phyloP scores from a whole-genome alignment of 2,113 vertebrate species.

The Haplochromis burtoni region DNA sequence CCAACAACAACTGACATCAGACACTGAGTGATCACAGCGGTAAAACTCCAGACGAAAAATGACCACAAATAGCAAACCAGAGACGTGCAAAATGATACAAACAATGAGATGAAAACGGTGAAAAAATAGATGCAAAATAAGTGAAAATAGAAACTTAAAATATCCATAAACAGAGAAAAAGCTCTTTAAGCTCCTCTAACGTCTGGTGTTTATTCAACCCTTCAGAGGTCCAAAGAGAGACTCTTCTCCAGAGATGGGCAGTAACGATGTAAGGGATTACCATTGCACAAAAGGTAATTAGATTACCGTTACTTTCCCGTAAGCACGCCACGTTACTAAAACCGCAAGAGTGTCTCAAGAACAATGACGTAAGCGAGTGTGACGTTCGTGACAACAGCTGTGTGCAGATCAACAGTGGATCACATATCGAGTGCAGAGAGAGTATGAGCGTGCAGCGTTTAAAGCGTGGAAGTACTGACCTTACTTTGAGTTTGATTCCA shows the following conservation, averaged over 20 bases:
- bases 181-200: neutral
- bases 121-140: neutral
- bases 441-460: too few species aligned
- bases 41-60: accelerated
- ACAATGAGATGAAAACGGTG: accelerated
- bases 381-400: accelerated
- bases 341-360: accelerated
- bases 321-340: accelerated
- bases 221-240: neutral
- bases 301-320: too few species aligned
- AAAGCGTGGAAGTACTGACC: too few species aligned
- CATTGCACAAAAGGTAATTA: accelerated
- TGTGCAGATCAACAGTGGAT: too few species aligned
- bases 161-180: neutral
- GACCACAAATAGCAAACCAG: neutral
- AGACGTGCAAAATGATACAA: neutral
- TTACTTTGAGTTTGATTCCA: too few species aligned
- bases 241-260: too few species aligned
- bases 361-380: accelerated
- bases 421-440: accelerated
- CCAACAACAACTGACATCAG: accelerated
- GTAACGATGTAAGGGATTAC: too few species aligned
- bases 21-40: neutral
- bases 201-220: neutral
- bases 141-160: neutral